phyloP scores from a whole-genome alignment of 2,888 invertebrate genomes.

The Pseudanteris insignis region DNA sequence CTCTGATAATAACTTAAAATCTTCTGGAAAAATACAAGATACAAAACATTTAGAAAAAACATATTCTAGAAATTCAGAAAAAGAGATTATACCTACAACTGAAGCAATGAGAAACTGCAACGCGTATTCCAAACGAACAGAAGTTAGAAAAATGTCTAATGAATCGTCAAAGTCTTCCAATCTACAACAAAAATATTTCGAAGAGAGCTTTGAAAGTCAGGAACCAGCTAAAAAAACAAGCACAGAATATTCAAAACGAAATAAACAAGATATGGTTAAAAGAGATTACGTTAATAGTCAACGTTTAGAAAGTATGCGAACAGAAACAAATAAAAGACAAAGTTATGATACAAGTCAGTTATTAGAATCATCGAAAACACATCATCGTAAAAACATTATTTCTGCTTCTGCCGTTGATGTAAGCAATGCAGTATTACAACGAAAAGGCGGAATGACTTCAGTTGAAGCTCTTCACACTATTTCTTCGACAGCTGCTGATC shows the following conservation, averaged over 20 bases:
- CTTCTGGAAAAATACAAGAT: constrained; percentile 68
- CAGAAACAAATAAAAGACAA: constrained; percentile 8
- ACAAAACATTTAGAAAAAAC: constrained; percentile 63
- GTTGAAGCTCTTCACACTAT: constrained; percentile 80
- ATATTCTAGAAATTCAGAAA: constrained; percentile 69
- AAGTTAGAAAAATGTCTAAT: constrained; percentile 47
- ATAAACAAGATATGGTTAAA: constrained; percentile 48
- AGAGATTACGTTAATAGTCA: constrained; percentile 57
- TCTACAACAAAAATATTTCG: constrained; percentile 51
- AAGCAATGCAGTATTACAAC: constrained; percentile 80
- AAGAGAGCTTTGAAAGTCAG: constrained; percentile 63
- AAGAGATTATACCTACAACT: constrained; percentile 69
- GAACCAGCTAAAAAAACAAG: constrained; percentile 13
- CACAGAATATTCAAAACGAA: constrained; percentile 20
- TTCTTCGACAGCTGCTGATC: constrained; percentile 77
- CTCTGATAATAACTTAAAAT: constrained; percentile 65
- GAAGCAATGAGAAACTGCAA: constrained; percentile 70
- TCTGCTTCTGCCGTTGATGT: constrained; percentile 77
- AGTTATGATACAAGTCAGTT: constrained; percentile 61
- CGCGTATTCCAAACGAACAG: constrained; percentile 65
- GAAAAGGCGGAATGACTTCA: constrained; percentile 75
- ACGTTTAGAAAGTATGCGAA: constrained; percentile 48
- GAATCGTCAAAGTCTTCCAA: constrained; percentile 69
- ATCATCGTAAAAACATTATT: constrained; percentile 80
- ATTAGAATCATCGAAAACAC: constrained; percentile 58